Percentiles rank a stretch among this genome's conserved stretches.
Evolutionary conservation across 2,113 vertebrate species (phyloP).

Genomic region (Perca flavescens): DNA sequence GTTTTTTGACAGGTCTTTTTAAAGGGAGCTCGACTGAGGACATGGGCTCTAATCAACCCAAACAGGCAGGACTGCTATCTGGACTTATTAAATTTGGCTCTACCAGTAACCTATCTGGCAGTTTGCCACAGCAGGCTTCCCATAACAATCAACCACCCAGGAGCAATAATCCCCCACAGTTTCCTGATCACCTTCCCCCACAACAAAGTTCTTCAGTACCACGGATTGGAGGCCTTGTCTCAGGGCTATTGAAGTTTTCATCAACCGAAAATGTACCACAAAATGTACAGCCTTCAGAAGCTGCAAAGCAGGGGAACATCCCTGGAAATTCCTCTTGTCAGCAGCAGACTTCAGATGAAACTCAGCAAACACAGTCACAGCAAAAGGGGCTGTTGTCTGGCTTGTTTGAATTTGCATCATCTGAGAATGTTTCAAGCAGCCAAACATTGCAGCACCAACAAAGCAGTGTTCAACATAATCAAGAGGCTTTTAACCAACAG

Average conservation of each 20-base stretch:
- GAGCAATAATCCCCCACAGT: slow-evolving; percentile 42
- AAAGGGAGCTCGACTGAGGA: slow-evolving; percentile 71
- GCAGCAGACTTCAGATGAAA: slow-evolving; percentile 40
- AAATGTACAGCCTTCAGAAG: slow-evolving; percentile 47
- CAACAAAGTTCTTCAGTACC: slow-evolving; percentile 59
- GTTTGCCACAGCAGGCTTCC: slow-evolving; percentile 50
- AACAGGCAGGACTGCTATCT: slow-evolving; percentile 82
- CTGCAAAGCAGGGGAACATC: slow-evolving; percentile 47
- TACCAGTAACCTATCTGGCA: slow-evolving; percentile 63
- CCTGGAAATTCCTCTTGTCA: slow-evolving; percentile 37
- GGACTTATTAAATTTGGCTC: slow-evolving; percentile 79
- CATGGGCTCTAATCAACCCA: slow-evolving; percentile 56
- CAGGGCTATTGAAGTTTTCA: slow-evolving; percentile 83
- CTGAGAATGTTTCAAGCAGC: slow-evolving; percentile 68
- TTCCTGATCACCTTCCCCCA: slow-evolving; percentile 30
- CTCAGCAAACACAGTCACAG: slow-evolving; percentile 57
- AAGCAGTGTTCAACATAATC: slow-evolving; percentile 24
- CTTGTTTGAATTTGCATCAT: slow-evolving; percentile 70
- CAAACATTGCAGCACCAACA: slow-evolving; percentile 57
- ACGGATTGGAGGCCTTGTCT: slow-evolving; percentile 60
- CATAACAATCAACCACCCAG: slow-evolving; percentile 55
- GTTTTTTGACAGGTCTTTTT: slow-evolving; percentile 77
- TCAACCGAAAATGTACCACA: slow-evolving; percentile 80
- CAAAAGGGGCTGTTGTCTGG: slow-evolving; percentile 81
- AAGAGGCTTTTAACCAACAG: slow-evolving; percentile 35